A percentile compares a stretch with the other conserved stretches of the same genome.
Evolutionary conservation across 2,888 invertebrate genomes (phyloP).

Genomic region (Poecilobothrus nobilitatus): DNA sequence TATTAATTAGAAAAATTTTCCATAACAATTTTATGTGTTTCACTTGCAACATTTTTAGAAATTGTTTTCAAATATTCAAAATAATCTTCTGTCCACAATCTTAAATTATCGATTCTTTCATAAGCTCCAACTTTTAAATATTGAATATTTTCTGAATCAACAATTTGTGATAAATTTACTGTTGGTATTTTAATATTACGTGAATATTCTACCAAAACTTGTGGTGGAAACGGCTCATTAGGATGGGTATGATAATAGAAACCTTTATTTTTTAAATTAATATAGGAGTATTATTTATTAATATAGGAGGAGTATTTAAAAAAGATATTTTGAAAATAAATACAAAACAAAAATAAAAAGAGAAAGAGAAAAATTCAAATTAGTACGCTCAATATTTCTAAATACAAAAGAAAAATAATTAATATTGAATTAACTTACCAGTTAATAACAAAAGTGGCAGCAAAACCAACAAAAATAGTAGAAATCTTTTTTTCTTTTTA

Average conservation of each 20-base stretch:
- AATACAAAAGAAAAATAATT: constrained; percentile 7
- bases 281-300: too few species aligned
- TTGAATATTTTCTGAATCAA: constrained; percentile 30
- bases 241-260: constrained; percentile 41
- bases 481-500: constrained; percentile 37
- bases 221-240: constrained; percentile 39
- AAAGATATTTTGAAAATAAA: neutral
- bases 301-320: too few species aligned
- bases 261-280: constrained; percentile 28
- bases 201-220: constrained; percentile 31
- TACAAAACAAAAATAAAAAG: neutral
- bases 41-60: constrained; percentile 48
- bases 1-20: constrained; percentile 40
- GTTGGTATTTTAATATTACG: constrained; percentile 4
- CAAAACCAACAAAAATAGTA: constrained; percentile 43
- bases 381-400: neutral
- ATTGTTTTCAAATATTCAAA: constrained; percentile 46
- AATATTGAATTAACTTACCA: constrained; percentile 46
- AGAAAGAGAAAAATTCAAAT: neutral
- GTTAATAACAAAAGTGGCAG: constrained; percentile 49
- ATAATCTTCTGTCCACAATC: constrained; percentile 41
- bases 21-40: constrained; percentile 43
- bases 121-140: constrained; percentile 47
- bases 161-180: constrained; percentile 13
- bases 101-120: constrained; percentile 47